Conservation (phyloP, 1,140 invertebrate genomes). For the Bombus superbus region DNA sequence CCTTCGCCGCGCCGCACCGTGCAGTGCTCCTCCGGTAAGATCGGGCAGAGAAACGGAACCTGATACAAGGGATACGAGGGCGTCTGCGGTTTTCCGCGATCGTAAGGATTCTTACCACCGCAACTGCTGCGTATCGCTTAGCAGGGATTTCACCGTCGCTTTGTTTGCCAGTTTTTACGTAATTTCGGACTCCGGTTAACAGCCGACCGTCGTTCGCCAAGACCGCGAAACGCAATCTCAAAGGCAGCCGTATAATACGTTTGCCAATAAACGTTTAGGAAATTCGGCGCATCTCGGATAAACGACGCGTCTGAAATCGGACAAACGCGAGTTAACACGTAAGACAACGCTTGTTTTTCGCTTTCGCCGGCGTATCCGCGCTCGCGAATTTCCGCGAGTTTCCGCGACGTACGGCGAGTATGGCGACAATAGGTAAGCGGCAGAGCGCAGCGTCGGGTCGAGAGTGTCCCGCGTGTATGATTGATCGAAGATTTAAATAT, state of each 20-base stretch:
- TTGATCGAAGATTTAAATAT: slow-evolving; percentile 48
- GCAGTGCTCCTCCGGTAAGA: not conserved
- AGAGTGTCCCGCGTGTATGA: not conserved
- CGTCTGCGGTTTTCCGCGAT: slow-evolving; percentile 51
- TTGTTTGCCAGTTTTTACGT: not conserved
- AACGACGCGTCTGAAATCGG: fast-evolving
- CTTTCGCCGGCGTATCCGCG: not conserved
- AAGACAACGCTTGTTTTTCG: slow-evolving; percentile 5
- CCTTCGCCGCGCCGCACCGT: not conserved
- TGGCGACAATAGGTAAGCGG: not conserved
- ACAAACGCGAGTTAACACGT: not conserved
- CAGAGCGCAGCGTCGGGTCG: not conserved
- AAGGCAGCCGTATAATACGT: too few relatives aligned
- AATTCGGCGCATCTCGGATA: not conserved
- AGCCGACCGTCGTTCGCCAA: too few relatives aligned
- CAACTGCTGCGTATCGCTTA: slow-evolving; percentile 45
- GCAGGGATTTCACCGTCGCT: slow-evolving; percentile 4
- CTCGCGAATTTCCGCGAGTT: not conserved
- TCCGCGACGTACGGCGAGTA: not conserved
- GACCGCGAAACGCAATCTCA: too few relatives aligned
- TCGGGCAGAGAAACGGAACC: slow-evolving; percentile 19
- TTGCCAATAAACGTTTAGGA: not conserved
- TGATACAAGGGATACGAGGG: slow-evolving; percentile 14
- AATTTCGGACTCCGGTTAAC: not conserved
- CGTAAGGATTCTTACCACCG: slow-evolving; percentile 48